These are phyloP conservation scores for Peromyscus maniculatus DNA, from an alignment of 2,113 vertebrate species.

Conservation along the genomic window DNA sequence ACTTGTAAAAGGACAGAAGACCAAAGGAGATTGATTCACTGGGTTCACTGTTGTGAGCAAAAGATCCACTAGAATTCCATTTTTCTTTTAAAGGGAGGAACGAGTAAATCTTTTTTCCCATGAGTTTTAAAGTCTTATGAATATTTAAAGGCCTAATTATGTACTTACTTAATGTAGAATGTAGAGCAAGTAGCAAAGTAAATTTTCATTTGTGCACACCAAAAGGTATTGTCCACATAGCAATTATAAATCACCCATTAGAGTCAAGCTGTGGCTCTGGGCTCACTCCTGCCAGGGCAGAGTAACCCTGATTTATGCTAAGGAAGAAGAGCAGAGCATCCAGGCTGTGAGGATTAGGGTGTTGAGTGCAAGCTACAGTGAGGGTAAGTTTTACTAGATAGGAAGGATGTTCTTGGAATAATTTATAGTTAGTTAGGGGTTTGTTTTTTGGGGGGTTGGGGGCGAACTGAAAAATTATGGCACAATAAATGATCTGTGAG, in stretches of 20 bases:
- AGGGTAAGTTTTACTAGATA: slow-evolving; percentile 14
- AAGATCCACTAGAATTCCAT: background rate
- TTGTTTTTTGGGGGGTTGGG: background rate
- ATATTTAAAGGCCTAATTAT: background rate
- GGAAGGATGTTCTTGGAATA: background rate
- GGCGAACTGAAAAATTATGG: slow-evolving; percentile 15
- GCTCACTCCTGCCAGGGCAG: slow-evolving; percentile 31
- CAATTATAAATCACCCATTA: slow-evolving; percentile 14
- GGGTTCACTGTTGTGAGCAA: background rate
- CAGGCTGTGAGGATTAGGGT: background rate
- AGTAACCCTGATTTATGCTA: slow-evolving; percentile 58
- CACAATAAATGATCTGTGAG: background rate
- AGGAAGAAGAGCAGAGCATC: background rate
- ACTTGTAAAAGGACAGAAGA: background rate
- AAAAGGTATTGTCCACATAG: background rate
- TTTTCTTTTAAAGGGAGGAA: background rate
- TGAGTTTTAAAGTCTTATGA: background rate
- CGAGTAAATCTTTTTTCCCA: background rate
- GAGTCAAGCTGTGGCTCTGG: slow-evolving; percentile 50
- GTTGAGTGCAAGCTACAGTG: background rate
- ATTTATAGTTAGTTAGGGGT: slow-evolving; percentile 34
- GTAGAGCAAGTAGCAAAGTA: background rate
- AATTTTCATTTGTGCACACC: background rate
- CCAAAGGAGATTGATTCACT: background rate
- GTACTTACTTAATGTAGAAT: background rate